Evolutionary conservation across 2,113 vertebrate species (phyloP), one percentile per base, ranked within the genome.

Genomic region (Salvator merianae): DNA sequence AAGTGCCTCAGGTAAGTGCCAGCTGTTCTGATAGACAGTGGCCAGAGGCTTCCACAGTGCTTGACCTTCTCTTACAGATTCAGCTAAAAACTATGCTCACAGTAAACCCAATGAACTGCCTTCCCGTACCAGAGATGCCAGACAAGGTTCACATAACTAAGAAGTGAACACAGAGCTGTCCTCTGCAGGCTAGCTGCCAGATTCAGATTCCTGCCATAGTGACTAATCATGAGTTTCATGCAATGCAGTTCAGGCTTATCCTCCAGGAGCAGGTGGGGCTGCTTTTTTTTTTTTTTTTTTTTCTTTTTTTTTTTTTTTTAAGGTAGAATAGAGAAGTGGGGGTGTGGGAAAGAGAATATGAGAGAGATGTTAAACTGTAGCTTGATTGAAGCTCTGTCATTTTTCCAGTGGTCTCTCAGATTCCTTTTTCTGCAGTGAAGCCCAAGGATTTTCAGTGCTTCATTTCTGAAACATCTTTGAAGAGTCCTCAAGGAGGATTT

Each of bases 1-100:
- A 0, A 6, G 22, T 43, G 87, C 81, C 8, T 73, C 93, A 82
- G 96, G 96, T 97, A 86, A 93, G 95, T 81, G 5, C 32, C 62
- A 40, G 4, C 32, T 53, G 71, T 36, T 77, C 62, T 65, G 32
- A 43, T n/a, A 14, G 7, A 8, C 22, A 47, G 53, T 24, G 50
- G 34, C 53, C 9, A 3, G 22, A 28, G 53, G 40, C 38, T 14
- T 26, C n/a, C 63, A 30, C 4, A 22, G 65, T 40, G 40, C 66
- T 12, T 65, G 83, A 78, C 77, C 77, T 79, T 85, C 38, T 85
- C 69, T 73, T 66, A 34, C 36, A 26, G 38, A 72, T 14, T 36
- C 62, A 50, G 38, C 55, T 75, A 24, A n/a, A 69, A 83, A 68
- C 53, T 84, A 20, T 69, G 78, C 43, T 78, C 74, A 79, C 78